A percentile compares a stretch with the other conserved stretches of the same genome.
phyloP scores from a whole-genome alignment of 2,888 invertebrate genomes.

The Sepioteuthis lessoniana region DNA sequence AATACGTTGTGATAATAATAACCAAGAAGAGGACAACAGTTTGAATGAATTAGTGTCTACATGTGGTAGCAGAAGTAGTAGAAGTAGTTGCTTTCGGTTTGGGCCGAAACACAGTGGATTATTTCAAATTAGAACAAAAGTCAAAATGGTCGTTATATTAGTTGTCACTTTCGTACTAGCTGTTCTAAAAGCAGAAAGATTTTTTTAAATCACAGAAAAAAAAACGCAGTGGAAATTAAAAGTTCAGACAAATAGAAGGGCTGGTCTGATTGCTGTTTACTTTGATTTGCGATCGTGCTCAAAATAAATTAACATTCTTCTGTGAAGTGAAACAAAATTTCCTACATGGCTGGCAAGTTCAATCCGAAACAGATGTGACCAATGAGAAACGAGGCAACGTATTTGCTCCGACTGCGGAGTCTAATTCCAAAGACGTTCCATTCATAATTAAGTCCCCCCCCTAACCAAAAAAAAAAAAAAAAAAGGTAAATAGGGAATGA shows the following conservation, averaged over 20 bases:
- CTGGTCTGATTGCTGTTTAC: background rate
- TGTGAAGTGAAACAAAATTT: background rate
- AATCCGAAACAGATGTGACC: slow-evolving; percentile 33
- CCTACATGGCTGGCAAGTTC: background rate
- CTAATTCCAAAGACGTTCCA: background rate
- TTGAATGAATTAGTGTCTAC: too few relatives aligned
- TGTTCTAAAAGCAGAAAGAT: background rate
- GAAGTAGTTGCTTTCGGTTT: too few relatives aligned
- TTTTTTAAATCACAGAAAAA: background rate
- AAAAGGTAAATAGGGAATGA: background rate
- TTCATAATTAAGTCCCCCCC: background rate
- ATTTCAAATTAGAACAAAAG: background rate
- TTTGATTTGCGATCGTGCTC: background rate
- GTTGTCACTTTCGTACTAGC: background rate
- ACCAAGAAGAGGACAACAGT: too few relatives aligned
- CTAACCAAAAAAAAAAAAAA: background rate
- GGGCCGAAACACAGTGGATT: too few relatives aligned
- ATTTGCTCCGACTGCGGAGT: background rate
- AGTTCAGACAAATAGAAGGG: background rate
- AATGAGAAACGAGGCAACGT: background rate
- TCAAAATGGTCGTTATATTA: background rate
- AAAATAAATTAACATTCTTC: slow-evolving; percentile 4
- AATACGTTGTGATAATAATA: too few relatives aligned
- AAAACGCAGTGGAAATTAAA: background rate
- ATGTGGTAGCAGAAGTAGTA: too few relatives aligned